Evolutionary conservation across 2,888 invertebrate genomes (phyloP).

Genomic region (Raillietiella orientalis): DNA sequence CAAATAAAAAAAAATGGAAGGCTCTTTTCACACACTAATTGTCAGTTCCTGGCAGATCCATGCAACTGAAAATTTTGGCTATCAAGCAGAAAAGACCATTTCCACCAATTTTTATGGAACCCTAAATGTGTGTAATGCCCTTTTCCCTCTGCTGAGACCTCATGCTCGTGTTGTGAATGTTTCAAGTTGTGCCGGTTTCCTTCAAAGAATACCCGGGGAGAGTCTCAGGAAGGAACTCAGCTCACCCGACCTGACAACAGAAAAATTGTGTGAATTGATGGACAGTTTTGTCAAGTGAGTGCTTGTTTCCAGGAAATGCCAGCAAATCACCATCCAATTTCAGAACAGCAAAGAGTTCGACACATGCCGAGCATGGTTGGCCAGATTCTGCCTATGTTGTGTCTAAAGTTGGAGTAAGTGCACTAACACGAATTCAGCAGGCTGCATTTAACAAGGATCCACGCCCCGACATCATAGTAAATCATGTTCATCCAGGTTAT

Average conservation of each 20-base stretch:
- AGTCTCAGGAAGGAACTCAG: slow-evolving; percentile 6
- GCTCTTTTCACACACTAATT: too few species aligned
- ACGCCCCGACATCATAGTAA: slow-evolving; percentile 20
- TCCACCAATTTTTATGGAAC: slow-evolving; percentile 13
- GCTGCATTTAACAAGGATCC: slow-evolving; percentile 11
- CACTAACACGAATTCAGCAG: slow-evolving; percentile 12
- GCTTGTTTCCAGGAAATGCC: too few species aligned
- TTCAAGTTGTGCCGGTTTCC: slow-evolving; percentile 10
- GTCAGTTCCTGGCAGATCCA: too few species aligned
- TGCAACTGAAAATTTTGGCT: slow-evolving; percentile 10
- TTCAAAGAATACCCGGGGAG: slow-evolving; percentile 6
- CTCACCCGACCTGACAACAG: slow-evolving; percentile 9
- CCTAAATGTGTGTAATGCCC: slow-evolving; percentile 11
- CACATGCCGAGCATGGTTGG: slow-evolving; percentile 12
- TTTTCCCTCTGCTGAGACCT: slow-evolving; percentile 14
- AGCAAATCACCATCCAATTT: too few species aligned
- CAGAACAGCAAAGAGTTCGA: slow-evolving; percentile 10
- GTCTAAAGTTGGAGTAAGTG: slow-evolving; percentile 14
- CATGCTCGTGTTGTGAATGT: slow-evolving; percentile 15
- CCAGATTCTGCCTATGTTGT: slow-evolving; percentile 11
- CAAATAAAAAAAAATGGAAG: too few species aligned
- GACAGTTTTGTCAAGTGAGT: slow-evolving; percentile 11
- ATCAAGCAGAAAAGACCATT: slow-evolving; percentile 14
- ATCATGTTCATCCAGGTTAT: slow-evolving; percentile 11
- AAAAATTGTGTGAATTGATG: slow-evolving; percentile 10